Percentiles rank a stretch among this genome's conserved stretches.
Conservation (phyloP, 2,113 vertebrate species). For the Carlito syrichta region DNA sequence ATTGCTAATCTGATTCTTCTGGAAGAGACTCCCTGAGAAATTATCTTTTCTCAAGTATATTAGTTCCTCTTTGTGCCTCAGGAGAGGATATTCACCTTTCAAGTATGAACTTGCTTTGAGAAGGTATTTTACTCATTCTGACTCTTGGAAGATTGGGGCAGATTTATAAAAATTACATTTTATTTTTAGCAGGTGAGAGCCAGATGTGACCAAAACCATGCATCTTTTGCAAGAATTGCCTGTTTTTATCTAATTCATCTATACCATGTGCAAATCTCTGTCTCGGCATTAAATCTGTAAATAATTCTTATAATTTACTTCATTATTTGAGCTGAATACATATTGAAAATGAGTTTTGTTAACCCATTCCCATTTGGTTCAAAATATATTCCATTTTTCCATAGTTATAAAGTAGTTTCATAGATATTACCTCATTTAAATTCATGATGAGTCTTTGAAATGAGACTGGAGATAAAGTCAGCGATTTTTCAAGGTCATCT, state of each 20-base stretch:
- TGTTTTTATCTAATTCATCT: constrained; percentile 17
- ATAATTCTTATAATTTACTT: neutral
- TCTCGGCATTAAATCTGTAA: neutral
- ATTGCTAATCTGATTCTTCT: neutral
- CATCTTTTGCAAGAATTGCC: neutral
- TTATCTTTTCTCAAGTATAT: constrained; percentile 28
- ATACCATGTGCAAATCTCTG: neutral
- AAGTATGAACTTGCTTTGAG: constrained; percentile 50
- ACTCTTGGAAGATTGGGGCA: constrained; percentile 49
- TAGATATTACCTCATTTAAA: neutral
- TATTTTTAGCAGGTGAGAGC: constrained; percentile 49
- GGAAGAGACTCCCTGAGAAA: constrained; percentile 22
- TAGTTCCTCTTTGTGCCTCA: constrained; percentile 27
- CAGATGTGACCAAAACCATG: neutral
- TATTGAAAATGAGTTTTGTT: neutral
- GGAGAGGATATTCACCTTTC: constrained; percentile 60
- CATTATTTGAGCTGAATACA: neutral
- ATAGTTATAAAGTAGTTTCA: neutral
- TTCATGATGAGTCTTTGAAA: neutral
- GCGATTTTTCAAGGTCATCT: neutral
- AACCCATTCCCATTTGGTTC: neutral
- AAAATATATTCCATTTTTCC: neutral
- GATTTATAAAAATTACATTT: constrained; percentile 66
- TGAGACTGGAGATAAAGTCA: neutral
- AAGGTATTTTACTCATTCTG: constrained; percentile 54